Percentiles rank a stretch among this genome's conserved stretches.
Conservation (phyloP, 2,888 invertebrate genomes). For the Pyrochroa serraticornis region DNA sequence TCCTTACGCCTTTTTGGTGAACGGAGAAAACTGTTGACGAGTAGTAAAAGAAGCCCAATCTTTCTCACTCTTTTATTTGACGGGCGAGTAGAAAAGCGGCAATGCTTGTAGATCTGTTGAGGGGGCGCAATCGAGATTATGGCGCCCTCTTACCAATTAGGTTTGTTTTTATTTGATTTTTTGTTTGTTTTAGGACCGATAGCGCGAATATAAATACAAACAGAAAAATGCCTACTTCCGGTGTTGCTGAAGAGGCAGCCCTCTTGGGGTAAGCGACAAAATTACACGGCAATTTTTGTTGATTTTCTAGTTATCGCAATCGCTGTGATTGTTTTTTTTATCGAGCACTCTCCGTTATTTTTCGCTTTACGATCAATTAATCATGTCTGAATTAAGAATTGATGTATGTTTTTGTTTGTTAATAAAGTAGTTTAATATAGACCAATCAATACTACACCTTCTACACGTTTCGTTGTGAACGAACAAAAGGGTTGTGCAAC, state of each 20-base stretch:
- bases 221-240: slow-evolving; percentile 71
- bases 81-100: too few species aligned
- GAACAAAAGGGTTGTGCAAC: too few species aligned
- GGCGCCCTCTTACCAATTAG: not conserved
- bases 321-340: not conserved
- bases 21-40: too few species aligned
- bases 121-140: not conserved
- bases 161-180: slow-evolving; percentile 14
- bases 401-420: not conserved
- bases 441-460: not conserved
- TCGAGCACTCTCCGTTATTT: not conserved
- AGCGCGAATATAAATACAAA: slow-evolving; percentile 54
- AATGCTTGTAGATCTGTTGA: too few species aligned
- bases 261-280: slow-evolving; percentile 78
- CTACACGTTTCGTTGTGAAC: too few species aligned
- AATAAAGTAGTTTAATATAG: not conserved
- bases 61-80: too few species aligned
- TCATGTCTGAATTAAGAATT: too few species aligned
- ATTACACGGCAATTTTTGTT: slow-evolving; percentile 25
- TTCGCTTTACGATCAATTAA: not conserved
- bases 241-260: slow-evolving; percentile 83
- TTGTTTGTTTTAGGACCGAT: slow-evolving; percentile 54
- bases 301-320: slow-evolving; percentile 7
- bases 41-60: too few species aligned
- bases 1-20: too few species aligned